Evolutionary conservation across 2,888 invertebrate species (phyloP).

Genomic region (Exocentrus adspersus): DNA sequence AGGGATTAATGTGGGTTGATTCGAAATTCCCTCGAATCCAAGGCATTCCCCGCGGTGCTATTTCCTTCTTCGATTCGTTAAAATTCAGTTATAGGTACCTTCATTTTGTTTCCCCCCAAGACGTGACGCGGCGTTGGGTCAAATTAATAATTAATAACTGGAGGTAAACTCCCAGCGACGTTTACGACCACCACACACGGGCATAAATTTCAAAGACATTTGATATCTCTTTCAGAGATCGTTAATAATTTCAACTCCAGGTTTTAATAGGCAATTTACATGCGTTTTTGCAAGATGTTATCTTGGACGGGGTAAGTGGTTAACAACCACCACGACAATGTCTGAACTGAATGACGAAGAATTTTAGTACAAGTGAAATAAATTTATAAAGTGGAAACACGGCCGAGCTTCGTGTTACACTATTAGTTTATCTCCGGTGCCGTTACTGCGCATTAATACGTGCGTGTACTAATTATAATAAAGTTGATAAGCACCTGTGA

Average conservation of each 20-base stretch:
- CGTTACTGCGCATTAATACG: neutral
- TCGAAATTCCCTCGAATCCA: neutral
- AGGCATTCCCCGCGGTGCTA: too few relatives aligned
- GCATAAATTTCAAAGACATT: slow-evolving; percentile 9
- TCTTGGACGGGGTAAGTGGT: neutral
- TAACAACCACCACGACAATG: too few relatives aligned
- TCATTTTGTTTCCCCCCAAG: neutral
- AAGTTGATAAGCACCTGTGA: neutral
- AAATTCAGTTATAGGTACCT: neutral
- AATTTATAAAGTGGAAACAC: neutral
- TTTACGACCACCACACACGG: slow-evolving; percentile 31
- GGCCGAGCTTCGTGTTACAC: neutral
- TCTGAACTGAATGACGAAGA: too few relatives aligned
- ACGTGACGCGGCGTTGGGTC: slow-evolving; percentile 9
- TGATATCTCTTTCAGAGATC: slow-evolving; percentile 35
- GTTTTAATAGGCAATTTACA: slow-evolving; percentile 39
- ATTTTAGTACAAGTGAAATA: neutral
- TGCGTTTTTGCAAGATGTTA: slow-evolving; percentile 5
- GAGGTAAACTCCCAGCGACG: slow-evolving; percentile 24
- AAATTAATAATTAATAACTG: slow-evolving; percentile 16
- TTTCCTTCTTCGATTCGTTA: too few relatives aligned
- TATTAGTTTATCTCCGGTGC: neutral
- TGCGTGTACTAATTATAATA: neutral
- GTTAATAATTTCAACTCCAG: slow-evolving; percentile 24
- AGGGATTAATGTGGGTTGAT: neutral